phyloP scores from a whole-genome alignment of 30 jellyfish, hydroid and myxozoan species.

The Euphysa ruthae region DNA sequence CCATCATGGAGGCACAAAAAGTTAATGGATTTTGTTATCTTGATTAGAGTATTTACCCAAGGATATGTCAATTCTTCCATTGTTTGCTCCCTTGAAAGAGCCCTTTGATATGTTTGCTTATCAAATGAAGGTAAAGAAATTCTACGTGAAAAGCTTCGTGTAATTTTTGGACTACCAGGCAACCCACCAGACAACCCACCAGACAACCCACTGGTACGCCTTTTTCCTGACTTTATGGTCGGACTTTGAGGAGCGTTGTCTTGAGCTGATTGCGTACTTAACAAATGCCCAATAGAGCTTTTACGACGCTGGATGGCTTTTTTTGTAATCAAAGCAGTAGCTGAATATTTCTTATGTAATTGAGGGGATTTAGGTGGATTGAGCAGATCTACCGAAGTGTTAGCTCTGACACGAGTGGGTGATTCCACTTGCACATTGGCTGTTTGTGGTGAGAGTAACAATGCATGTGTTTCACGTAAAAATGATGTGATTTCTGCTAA shows the following conservation, averaged over 20 bases:
- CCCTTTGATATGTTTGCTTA: neutral
- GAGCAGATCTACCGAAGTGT: too few relatives aligned
- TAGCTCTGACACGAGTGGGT: constrained; percentile 12
- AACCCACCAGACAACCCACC: neutral
- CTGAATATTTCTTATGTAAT: constrained; percentile 10
- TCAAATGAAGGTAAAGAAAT: constrained; percentile 19
- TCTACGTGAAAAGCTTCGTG: constrained; percentile 17
- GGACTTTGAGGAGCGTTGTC: neutral
- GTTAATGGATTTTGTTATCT: constrained; percentile 31
- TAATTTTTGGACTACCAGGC: constrained; percentile 23
- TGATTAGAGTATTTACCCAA: constrained; percentile 48
- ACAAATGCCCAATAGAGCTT: constrained; percentile 17
- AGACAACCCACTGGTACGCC: neutral
- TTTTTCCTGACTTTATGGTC: neutral
- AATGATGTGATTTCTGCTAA: constrained; percentile 70
- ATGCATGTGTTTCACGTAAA: constrained; percentile 58
- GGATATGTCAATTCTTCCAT: constrained; percentile 63
- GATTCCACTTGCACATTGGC: neutral
- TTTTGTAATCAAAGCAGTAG: constrained; percentile 8
- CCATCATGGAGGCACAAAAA: constrained; percentile 23
- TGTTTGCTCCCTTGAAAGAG: constrained; percentile 8
- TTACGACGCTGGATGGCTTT: constrained; percentile 21
- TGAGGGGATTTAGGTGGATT: too few relatives aligned
- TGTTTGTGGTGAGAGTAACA: too few relatives aligned
- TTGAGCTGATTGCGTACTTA: neutral